Percentiles rank a stretch among this genome's conserved stretches.
Conservation (phyloP, 2,113 vertebrate genomes). For the Nannobrachium achirus region DNA sequence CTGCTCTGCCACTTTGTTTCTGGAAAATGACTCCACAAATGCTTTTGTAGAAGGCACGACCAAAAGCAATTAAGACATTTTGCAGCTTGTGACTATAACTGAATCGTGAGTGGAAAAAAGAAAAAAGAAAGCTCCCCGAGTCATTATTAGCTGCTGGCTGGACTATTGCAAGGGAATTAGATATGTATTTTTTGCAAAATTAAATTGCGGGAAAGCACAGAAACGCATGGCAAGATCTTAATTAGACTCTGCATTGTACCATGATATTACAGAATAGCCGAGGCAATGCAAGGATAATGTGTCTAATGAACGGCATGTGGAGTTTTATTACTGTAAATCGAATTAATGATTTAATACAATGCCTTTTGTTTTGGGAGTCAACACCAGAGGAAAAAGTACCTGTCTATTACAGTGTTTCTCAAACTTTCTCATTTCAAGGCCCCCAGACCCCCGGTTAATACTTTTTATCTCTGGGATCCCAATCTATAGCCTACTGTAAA, state of each 20-base stretch:
- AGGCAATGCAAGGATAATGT: conserved; percentile 29
- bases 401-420: no score
- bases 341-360: conserved; percentile 39
- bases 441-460: no score
- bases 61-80: conserved; percentile 67
- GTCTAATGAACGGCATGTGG: conserved; percentile 38
- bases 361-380: conserved; percentile 12
- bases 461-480: no score
- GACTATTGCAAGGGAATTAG: conserved; percentile 8
- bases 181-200: conserved; percentile 34
- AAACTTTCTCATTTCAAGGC: no score
- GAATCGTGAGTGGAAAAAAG: conserved; percentile 32
- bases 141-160: conserved; percentile 58
- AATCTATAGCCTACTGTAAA: no score
- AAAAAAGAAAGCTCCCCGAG: conserved; percentile 53
- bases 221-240: conserved; percentile 51
- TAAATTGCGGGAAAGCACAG: conserved; percentile 46
- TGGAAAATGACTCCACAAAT: conserved; percentile 46
- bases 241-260: conserved; percentile 40
- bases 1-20: conserved; percentile 25
- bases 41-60: conserved; percentile 52
- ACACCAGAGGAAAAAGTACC: conserved; percentile 1
- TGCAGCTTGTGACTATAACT: conserved; percentile 60
- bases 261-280: conserved; percentile 41
- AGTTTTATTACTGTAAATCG: conserved; percentile 42